Conservation (phyloP, 2,797 vertebrate species). For the Astyanax mexicanus region DNA sequence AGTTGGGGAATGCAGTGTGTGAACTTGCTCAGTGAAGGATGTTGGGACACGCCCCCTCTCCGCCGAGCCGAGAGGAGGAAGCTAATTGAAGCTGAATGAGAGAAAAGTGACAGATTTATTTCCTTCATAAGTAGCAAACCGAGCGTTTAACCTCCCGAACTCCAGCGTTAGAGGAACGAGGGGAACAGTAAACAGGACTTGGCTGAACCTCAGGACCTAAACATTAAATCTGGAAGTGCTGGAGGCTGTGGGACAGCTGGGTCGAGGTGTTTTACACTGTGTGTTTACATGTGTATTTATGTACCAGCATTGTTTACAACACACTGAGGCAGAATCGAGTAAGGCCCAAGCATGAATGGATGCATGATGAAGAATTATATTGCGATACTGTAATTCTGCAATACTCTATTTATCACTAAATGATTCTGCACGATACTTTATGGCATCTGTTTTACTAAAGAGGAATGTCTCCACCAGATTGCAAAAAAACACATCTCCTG, state of each 20-base stretch:
- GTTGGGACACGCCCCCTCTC: neutral
- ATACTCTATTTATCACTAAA: no score
- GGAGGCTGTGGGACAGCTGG: neutral
- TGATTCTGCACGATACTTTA: no score
- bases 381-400: no score
- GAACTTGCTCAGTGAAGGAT: slow-evolving; percentile 23
- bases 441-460: no score
- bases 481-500: no score
- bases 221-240: slow-evolving; percentile 1
- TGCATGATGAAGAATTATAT: no score
- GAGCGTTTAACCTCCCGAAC: slow-evolving; percentile 9
- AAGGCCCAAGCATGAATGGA: neutral
- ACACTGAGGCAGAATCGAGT: neutral
- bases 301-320: neutral
- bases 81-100: slow-evolving; percentile 15
- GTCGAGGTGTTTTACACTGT: neutral
- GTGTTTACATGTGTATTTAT: neutral
- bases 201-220: neutral
- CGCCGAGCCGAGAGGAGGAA: slow-evolving; percentile 1
- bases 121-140: slow-evolving; percentile 13
- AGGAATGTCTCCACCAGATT: no score
- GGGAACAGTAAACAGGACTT: neutral
- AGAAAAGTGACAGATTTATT: slow-evolving; percentile 16
- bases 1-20: neutral
- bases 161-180: slow-evolving; percentile 1